Conservation (phyloP, 1,140 invertebrate species). For the Hypothenemus hampei region DNA sequence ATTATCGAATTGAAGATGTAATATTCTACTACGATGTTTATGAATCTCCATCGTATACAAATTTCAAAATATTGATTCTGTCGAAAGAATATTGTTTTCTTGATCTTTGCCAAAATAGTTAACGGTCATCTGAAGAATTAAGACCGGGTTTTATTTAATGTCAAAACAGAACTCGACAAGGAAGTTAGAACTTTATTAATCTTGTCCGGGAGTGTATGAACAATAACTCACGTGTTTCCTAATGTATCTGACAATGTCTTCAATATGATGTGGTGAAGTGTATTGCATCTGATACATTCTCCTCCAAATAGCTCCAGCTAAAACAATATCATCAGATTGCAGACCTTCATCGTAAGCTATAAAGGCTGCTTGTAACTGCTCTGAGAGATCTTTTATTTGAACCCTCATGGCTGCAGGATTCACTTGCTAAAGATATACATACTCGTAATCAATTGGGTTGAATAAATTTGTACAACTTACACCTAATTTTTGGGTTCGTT, state of each 20-base stretch:
- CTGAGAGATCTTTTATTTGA: conserved; percentile 57
- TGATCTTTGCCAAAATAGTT: too few relatives aligned
- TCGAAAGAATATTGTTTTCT: too few relatives aligned
- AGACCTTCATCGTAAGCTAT: conserved; percentile 85
- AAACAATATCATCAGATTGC: conserved; percentile 60
- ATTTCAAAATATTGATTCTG: too few relatives aligned
- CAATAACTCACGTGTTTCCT: conserved; percentile 58
- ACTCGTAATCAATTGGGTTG: not conserved
- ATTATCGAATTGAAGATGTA: too few relatives aligned
- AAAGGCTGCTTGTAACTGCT: conserved; percentile 78
- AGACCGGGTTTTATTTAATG: too few relatives aligned
- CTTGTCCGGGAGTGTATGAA: too few relatives aligned
- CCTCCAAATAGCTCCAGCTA: conserved; percentile 81
- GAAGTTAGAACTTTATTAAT: too few relatives aligned
- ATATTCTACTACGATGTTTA: too few relatives aligned
- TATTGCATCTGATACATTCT: conserved; percentile 63
- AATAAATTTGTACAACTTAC: conserved; percentile 39
- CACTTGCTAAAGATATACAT: conserved; percentile 46
- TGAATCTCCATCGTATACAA: too few relatives aligned
- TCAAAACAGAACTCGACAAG: too few relatives aligned
- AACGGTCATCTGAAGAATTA: too few relatives aligned
- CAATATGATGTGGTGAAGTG: conserved; percentile 58
- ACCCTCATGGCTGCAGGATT: conserved; percentile 53
- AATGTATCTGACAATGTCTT: conserved; percentile 64
- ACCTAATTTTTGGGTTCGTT: conserved; percentile 65